Percentiles rank a stretch among this genome's conserved stretches.
Conservation (phyloP, 2,888 invertebrate species). For the Craniophora ligustri region DNA sequence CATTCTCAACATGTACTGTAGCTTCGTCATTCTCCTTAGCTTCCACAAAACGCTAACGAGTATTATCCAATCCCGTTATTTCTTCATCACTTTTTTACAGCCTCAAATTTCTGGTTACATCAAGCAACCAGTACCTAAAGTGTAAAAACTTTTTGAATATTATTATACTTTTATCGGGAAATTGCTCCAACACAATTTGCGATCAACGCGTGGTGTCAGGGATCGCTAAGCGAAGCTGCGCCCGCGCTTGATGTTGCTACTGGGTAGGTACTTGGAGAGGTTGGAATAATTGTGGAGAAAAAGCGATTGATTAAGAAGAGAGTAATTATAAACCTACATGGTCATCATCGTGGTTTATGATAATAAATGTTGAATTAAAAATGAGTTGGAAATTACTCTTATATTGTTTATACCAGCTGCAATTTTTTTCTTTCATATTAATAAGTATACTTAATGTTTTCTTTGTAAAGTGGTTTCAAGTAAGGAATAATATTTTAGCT, state of each 20-base stretch:
- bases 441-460: too few species aligned
- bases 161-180: conserved; percentile 52
- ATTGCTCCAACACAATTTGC: conserved; percentile 60
- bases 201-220: conserved; percentile 55
- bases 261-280: conserved; percentile 55
- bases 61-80: conserved; percentile 31
- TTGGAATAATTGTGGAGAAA: conserved; percentile 41
- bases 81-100: conserved; percentile 38
- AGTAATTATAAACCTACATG: conserved; percentile 25
- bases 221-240: conserved; percentile 61
- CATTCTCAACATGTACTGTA: not conserved
- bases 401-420: too few species aligned
- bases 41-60: conserved; percentile 29
- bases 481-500: not conserved
- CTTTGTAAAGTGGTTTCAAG: too few species aligned
- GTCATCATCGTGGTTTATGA: too few species aligned
- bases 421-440: too few species aligned
- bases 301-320: conserved; percentile 24
- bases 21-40: conserved; percentile 19
- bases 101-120: conserved; percentile 2
- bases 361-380: too few species aligned
- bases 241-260: conserved; percentile 59
- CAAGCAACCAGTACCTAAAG: conserved; percentile 28
- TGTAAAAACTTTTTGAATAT: conserved; percentile 44
- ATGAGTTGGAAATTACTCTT: too few species aligned